Percentiles rank a stretch among this genome's conserved stretches.
Evolutionary conservation across 2,113 vertebrate genomes (phyloP).

Genomic region (Pterophyllum scalare): DNA sequence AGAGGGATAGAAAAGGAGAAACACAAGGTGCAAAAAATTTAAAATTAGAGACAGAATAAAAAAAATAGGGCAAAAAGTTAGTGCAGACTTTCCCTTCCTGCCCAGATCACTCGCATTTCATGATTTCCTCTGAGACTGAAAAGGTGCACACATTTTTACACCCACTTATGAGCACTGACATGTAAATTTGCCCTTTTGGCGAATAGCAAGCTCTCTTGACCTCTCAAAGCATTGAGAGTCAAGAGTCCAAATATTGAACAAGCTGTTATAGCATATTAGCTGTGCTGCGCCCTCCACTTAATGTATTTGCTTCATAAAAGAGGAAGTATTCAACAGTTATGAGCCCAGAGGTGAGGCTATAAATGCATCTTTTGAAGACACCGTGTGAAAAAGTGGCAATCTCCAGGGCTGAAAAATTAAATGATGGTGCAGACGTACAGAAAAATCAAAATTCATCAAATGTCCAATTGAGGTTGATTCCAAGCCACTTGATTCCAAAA

Average conservation of each 20-base stretch:
- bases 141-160: background rate
- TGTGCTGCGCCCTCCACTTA: background rate
- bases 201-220: background rate
- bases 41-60: background rate
- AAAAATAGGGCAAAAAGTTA: background rate
- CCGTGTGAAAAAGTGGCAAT: background rate
- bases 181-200: background rate
- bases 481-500: too few species aligned
- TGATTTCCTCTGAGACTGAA: background rate
- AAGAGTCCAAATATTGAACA: background rate
- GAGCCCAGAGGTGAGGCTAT: background rate
- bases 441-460: background rate
- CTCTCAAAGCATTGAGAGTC: background rate
- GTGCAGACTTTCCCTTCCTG: background rate
- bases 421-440: background rate
- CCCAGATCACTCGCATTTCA: background rate
- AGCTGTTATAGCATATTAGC: background rate
- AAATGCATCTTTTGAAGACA: background rate
- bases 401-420: background rate
- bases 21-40: background rate
- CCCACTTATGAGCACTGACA: background rate
- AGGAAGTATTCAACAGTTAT: background rate
- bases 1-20: background rate
- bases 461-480: background rate
- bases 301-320: background rate